phyloP scores from a whole-genome alignment of 2,113 vertebrate species.

The Pogonocichla stellata region DNA sequence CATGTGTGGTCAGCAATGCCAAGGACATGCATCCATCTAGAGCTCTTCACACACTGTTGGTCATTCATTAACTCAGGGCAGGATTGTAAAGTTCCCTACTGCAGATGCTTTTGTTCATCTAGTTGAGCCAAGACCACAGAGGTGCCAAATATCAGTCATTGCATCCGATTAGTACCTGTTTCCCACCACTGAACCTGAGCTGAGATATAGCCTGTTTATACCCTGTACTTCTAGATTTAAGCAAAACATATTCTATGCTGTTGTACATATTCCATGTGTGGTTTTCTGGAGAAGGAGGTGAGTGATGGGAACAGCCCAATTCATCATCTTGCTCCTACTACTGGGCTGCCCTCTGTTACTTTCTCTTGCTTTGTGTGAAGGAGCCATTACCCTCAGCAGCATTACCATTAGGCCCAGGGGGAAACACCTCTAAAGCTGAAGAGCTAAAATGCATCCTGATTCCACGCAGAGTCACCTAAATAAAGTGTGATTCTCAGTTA shows the following conservation, averaged over 20 bases:
- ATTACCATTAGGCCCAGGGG: neutral
- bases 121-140: neutral
- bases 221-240: neutral
- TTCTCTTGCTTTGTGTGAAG: neutral
- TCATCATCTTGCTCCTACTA: neutral
- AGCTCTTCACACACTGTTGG: neutral
- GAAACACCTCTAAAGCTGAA: neutral
- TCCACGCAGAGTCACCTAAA: neutral
- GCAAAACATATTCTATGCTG: neutral
- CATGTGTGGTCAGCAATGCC: neutral
- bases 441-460: neutral
- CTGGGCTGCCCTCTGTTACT: neutral
- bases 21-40: accelerated
- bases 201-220: neutral
- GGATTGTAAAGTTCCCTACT: accelerated
- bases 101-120: neutral
- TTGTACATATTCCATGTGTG: neutral
- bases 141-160: neutral
- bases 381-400: neutral
- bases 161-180: neutral
- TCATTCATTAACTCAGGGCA: neutral
- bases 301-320: neutral
- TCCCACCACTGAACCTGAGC: neutral
- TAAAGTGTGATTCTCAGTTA: neutral
- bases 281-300: neutral